phyloP scores from a whole-genome alignment of 1,140 invertebrate species.

The Macrobrachium rosenbergii region DNA sequence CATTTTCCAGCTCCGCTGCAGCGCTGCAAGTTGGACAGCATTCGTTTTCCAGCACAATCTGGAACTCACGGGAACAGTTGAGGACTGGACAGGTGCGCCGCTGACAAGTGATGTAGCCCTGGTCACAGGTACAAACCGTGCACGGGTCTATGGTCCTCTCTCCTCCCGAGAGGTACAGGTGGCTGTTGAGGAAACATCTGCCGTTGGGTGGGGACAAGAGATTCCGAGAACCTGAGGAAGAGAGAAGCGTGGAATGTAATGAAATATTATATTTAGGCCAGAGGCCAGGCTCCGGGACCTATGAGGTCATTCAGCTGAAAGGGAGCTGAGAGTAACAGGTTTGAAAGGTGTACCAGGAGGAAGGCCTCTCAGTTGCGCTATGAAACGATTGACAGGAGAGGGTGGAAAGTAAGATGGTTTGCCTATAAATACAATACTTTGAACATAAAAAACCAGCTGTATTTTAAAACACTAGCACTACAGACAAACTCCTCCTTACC shows the following conservation, averaged over 20 bases:
- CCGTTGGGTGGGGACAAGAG: constrained; percentile 58
- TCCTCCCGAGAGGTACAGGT: constrained; percentile 64
- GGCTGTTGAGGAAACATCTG: constrained; percentile 66
- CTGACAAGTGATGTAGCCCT: constrained; percentile 81
- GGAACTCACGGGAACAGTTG: constrained; percentile 81
- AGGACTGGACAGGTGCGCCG: constrained; percentile 85
- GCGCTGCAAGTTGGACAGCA: constrained; percentile 81
- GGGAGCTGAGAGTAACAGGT: too few relatives aligned
- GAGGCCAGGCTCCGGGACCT: neutral
- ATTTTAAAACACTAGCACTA: neutral
- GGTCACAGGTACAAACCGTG: constrained; percentile 84
- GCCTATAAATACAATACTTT: too few relatives aligned
- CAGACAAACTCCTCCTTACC: constrained; percentile 44
- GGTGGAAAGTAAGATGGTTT: too few relatives aligned
- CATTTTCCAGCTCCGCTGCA: constrained; percentile 33
- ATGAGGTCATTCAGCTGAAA: neutral
- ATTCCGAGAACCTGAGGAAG: constrained; percentile 39
- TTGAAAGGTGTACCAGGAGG: too few relatives aligned
- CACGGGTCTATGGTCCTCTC: constrained; percentile 79
- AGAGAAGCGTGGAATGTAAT: neutral
- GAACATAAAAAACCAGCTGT: too few relatives aligned
- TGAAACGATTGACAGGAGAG: too few relatives aligned
- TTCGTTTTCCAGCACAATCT: constrained; percentile 78
- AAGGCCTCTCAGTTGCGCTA: too few relatives aligned
- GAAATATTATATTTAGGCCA: neutral